Evolutionary conservation across 1,140 invertebrate species (phyloP), one percentile per base, ranked within the genome.

Genomic region (Callitettix versicolor): DNA sequence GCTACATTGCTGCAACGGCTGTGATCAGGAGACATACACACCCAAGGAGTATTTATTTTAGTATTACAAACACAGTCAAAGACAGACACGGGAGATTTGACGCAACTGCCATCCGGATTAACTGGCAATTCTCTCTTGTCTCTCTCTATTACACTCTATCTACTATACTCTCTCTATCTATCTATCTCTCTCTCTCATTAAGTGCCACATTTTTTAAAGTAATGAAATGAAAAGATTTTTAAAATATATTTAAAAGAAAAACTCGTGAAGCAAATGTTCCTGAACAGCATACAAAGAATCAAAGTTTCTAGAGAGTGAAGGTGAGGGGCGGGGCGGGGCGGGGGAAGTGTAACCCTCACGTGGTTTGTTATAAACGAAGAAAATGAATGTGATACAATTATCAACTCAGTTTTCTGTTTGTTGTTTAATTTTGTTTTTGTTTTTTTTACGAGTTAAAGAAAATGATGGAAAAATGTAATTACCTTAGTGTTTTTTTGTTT

Each of bases 1-100:
- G n/a, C 34, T 14, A 33, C 21, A 49, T 58, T 58, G 52, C 50
- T 58, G 49, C 53, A 51, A 55, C 12, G 57, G 57, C 47, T 58
- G 52, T 64, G 58, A 89, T 76, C 88, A 93, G 78, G 89, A 93
- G 80, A 86, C 86, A 89, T 70, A 90, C 94, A 79, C 87, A 88
- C 71, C 89, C 87, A 67, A 90, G 89, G 71, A 89, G 89, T 68
- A 55, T 55, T 55, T 55, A 55, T 49, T 55, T 55, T 49, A 46
- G 43, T 44, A 49, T 55, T 24, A 55, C 43, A 20, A 38, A 30
- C 54, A 55, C 54, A 55, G 36, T 49, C 44, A 49, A 14, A 24
- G 26, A 47, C 14, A 22, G 36, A 53, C 47, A 33, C 24, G 26
- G 47, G 22, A 22, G 83, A 86, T 71, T 93, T 90, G 74, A 79